Percentiles rank a stretch among this genome's conserved stretches.
Evolutionary conservation across 2,888 invertebrate species (phyloP).

Genomic region (Drosophila algonquin): DNA sequence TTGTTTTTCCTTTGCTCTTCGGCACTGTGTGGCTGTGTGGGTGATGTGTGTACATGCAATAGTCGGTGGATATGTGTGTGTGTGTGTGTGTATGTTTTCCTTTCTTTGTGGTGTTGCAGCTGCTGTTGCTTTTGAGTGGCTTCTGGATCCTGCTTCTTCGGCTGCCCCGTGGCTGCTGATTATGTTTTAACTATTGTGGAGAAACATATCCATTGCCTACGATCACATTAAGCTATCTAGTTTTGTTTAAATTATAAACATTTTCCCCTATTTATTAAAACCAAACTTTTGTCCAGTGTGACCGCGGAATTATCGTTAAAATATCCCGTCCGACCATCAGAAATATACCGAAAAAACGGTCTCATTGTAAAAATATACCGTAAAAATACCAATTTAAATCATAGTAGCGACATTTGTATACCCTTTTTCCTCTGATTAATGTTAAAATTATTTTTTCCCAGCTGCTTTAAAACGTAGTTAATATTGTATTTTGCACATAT

Average conservation of each 20-base stretch:
- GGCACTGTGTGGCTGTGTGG: constrained; percentile 24
- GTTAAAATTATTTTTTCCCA: too few relatives aligned
- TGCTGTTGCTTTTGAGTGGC: not conserved
- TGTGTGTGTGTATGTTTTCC: constrained; percentile 19
- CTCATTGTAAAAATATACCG: too few relatives aligned
- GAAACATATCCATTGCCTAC: constrained; percentile 12
- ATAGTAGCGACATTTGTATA: too few relatives aligned
- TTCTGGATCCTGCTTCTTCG: constrained; percentile 9
- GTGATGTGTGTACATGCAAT: constrained; percentile 29
- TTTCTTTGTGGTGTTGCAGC: constrained; percentile 26
- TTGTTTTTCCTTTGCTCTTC: constrained; percentile 54
- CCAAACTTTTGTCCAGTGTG: not conserved
- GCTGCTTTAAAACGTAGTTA: too few relatives aligned
- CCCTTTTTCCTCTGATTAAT: too few relatives aligned
- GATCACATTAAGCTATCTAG: constrained; percentile 11
- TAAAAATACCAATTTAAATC: too few relatives aligned
- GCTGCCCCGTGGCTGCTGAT: constrained; percentile 18
- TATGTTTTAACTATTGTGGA: constrained; percentile 1
- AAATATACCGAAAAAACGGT: too few relatives aligned
- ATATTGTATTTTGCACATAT: too few relatives aligned
- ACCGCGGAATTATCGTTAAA: too few relatives aligned
- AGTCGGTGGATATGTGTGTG: not conserved
- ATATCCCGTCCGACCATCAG: too few relatives aligned
- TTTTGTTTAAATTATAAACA: not conserved
- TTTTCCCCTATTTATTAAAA: not conserved